phyloP scores from a whole-genome alignment of 2,797 vertebrate genomes.

The Phalloptychus januarius region DNA sequence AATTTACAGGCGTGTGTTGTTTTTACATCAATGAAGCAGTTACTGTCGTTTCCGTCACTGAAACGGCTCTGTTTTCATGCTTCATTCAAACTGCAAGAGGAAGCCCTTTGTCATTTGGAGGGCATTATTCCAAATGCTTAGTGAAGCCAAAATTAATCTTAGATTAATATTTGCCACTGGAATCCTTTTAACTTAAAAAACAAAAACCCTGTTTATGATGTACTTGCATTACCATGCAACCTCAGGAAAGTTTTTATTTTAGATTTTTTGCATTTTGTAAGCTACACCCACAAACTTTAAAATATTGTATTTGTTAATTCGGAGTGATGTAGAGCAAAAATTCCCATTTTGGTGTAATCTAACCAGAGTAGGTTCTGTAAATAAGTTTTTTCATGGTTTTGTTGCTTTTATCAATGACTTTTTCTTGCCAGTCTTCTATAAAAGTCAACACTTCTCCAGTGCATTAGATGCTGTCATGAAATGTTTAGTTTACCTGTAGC shows the following conservation, averaged over 20 bases:
- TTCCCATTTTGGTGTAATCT: too few species aligned
- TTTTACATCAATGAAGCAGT: slow-evolving; percentile 52
- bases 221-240: background rate
- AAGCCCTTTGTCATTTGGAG: slow-evolving; percentile 16
- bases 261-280: background rate
- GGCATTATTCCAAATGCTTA: slow-evolving; percentile 12
- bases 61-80: slow-evolving; percentile 42
- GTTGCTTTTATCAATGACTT: background rate
- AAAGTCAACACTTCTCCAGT: background rate
- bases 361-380: background rate
- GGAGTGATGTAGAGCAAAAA: too few species aligned
- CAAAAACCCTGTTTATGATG: background rate
- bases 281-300: background rate
- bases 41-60: slow-evolving; percentile 42
- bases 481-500: slow-evolving; percentile 4
- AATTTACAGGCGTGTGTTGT: slow-evolving; percentile 71
- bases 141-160: background rate
- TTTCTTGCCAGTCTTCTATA: background rate
- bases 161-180: background rate
- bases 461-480: background rate
- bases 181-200: background rate
- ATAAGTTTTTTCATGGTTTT: background rate
- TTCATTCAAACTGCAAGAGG: slow-evolving; percentile 36
- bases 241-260: background rate
- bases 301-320: background rate